These are phyloP conservation scores for Tarsius wallacei DNA, from an alignment of 2,797 vertebrate species.

Conservation along the genomic window DNA sequence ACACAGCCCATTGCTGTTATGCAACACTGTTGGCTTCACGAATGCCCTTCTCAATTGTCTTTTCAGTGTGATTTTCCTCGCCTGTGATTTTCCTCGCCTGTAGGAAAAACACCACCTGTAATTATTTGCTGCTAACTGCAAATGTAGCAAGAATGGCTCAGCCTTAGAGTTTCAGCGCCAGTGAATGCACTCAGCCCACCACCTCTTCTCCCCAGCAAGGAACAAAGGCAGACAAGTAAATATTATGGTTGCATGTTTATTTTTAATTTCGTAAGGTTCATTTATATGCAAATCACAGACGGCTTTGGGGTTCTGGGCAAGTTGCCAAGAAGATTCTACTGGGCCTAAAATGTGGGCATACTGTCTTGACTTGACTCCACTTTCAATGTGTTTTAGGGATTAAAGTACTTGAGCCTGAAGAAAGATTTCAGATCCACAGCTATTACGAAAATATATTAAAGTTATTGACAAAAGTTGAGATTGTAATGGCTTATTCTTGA, in stretches of 20 bases:
- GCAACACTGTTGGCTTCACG: background rate
- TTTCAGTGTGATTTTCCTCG: background rate
- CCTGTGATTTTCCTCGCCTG: background rate
- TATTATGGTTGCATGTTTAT: constrained; percentile 42
- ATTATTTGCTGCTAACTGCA: background rate
- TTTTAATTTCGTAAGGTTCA: constrained; percentile 77
- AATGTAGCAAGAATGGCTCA: fast-evolving
- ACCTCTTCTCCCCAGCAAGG: background rate
- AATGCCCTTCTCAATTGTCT: background rate
- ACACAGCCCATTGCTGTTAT: background rate
- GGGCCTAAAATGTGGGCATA: background rate
- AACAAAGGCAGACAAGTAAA: constrained; percentile 52
- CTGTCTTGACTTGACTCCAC: background rate
- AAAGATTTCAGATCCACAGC: constrained; percentile 18
- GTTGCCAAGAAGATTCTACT: constrained; percentile 37
- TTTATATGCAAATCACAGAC: constrained; percentile 69
- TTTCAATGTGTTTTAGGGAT: background rate
- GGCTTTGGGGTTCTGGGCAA: constrained; percentile 44
- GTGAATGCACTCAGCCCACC: background rate
- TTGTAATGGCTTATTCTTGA: background rate
- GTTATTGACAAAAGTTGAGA: background rate
- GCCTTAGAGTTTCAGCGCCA: background rate
- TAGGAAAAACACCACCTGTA: constrained; percentile 21
- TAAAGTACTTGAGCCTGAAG: background rate
- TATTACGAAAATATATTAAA: constrained; percentile 24